These are phyloP conservation scores for Hycleus phaleratus DNA, from an alignment of 1,140 invertebrate genomes.

Conservation along the genomic window DNA sequence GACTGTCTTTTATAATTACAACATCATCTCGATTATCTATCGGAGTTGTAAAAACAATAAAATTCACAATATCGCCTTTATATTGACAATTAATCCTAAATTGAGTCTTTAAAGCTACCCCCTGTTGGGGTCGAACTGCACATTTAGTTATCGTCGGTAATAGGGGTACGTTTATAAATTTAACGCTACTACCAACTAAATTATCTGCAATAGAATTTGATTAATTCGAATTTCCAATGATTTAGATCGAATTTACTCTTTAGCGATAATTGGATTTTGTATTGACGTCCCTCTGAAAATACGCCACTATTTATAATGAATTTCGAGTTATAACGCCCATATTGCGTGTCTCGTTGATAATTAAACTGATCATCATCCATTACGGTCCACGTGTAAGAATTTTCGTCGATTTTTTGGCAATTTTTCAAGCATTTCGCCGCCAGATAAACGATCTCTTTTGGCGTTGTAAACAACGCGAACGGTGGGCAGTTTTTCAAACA, in stretches of 20 bases:
- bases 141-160: background rate
- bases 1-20: background rate
- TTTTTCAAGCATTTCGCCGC: background rate
- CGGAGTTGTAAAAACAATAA: background rate
- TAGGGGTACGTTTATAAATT: background rate
- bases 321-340: slow-evolving; percentile 1
- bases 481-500: slow-evolving; percentile 8
- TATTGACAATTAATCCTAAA: slow-evolving; percentile 6
- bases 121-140: background rate
- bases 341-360: slow-evolving; percentile 2
- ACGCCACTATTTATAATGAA: slow-evolving; percentile 4
- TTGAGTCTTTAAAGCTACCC: background rate
- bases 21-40: background rate
- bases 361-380: background rate
- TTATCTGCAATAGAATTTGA: too few relatives aligned
- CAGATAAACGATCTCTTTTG: background rate
- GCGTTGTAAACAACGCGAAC: background rate
- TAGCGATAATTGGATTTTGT: background rate
- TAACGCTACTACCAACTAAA: background rate
- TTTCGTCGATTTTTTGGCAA: background rate
- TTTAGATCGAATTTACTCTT: background rate
- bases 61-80: background rate
- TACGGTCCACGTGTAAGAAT: background rate
- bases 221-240: too few relatives aligned
- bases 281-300: background rate